Evolutionary conservation across 2,113 vertebrate species (phyloP).

Genomic region (Mastomys coucha): DNA sequence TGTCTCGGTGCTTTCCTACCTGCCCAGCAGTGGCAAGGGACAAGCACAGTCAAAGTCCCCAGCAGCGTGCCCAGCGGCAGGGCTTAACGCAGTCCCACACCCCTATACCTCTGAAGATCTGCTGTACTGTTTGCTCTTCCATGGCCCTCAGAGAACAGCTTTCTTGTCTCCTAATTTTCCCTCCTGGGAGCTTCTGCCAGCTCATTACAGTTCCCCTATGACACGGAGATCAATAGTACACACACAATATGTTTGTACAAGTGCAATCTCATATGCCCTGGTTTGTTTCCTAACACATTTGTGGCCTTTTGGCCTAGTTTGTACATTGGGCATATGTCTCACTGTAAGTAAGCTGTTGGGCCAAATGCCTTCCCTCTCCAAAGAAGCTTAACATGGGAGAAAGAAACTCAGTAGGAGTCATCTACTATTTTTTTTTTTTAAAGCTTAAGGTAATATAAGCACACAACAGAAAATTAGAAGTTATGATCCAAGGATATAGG

Average conservation of each 20-base stretch:
- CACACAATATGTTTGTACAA: conserved; percentile 57
- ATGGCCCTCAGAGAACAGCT: neutral
- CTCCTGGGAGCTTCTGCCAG: conserved; percentile 16
- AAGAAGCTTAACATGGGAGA: conserved; percentile 42
- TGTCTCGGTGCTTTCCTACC: too few species aligned
- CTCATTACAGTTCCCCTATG: conserved; percentile 30
- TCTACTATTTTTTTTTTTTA: neutral
- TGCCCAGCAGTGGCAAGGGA: too few species aligned
- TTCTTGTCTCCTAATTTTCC: conserved; percentile 51
- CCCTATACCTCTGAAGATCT: neutral
- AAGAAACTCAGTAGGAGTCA: conserved; percentile 42
- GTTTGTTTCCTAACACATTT: conserved; percentile 65
- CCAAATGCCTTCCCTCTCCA: conserved; percentile 50
- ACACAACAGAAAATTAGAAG: conserved; percentile 30
- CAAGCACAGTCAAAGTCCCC: too few species aligned
- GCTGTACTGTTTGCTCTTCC: neutral
- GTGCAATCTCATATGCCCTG: conserved; percentile 16
- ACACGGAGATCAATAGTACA: conserved; percentile 49
- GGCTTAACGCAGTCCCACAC: neutral
- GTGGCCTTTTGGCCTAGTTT: conserved; percentile 51
- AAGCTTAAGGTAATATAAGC: conserved; percentile 38
- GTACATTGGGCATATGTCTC: conserved; percentile 43
- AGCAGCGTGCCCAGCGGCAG: too few species aligned
- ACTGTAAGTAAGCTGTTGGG: conserved; percentile 60
- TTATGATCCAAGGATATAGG: neutral